Percentiles rank a stretch among this genome's conserved stretches.
Conservation (phyloP, 2,113 vertebrate species). For the Brachypteracias leptosomus region DNA sequence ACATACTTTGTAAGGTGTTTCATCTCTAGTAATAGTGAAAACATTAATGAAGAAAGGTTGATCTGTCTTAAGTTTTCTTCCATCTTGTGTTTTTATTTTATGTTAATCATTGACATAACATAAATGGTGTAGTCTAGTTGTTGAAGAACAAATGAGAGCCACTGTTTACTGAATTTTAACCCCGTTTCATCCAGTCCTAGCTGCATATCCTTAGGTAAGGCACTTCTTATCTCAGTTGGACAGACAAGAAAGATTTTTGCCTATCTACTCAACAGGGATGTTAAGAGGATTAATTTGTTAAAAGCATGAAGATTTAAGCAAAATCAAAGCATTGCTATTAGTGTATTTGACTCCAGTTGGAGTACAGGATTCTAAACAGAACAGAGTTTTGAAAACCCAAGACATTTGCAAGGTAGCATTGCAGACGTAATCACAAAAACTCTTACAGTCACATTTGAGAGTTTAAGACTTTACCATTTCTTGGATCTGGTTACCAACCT, state of each 20-base stretch:
- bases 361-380: neutral
- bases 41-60: neutral
- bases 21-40: neutral
- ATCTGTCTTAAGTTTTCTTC: neutral
- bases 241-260: slow-evolving; percentile 20
- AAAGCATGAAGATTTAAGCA: neutral
- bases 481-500: neutral
- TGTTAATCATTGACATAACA: neutral
- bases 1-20: neutral
- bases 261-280: neutral
- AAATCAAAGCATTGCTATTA: neutral
- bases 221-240: slow-evolving; percentile 18
- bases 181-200: neutral
- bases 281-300: slow-evolving; percentile 48
- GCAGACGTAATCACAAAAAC: neutral
- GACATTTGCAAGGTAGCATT: neutral
- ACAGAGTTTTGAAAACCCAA: neutral
- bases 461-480: neutral
- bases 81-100: neutral
- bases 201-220: neutral
- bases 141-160: neutral
- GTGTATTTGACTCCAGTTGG: neutral
- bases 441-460: neutral
- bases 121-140: neutral
- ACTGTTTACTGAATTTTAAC: slow-evolving; percentile 2